A percentile compares a stretch with the other conserved stretches of the same genome.
phyloP scores from a whole-genome alignment of 2,113 vertebrate genomes.

The Beaufortia kweichowensis region DNA sequence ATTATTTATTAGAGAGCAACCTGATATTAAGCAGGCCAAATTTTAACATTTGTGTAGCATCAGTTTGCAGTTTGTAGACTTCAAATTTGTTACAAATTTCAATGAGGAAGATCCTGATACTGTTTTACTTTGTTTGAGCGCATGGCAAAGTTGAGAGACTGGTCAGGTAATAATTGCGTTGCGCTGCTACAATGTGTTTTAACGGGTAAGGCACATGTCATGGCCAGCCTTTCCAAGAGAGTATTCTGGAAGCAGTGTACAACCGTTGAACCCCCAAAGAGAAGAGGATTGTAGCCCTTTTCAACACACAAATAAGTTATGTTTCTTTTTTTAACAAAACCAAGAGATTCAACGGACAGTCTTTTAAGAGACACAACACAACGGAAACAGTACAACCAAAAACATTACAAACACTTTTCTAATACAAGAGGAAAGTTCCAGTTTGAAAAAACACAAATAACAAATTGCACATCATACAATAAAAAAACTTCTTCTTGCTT shows the following conservation, averaged over 20 bases:
- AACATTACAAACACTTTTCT: constrained; percentile 69
- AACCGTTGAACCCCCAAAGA: constrained; percentile 94
- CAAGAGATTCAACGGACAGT: constrained; percentile 70
- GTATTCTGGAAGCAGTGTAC: constrained; percentile 97
- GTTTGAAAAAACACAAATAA: constrained; percentile 67
- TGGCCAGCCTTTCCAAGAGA: too few species aligned
- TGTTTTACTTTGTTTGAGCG: too few species aligned
- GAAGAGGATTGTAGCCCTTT: constrained; percentile 93
- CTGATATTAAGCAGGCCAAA: too few species aligned
- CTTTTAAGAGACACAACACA: constrained; percentile 52
- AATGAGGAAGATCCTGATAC: too few species aligned
- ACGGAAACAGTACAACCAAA: constrained; percentile 64
- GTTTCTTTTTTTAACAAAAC: constrained; percentile 73
- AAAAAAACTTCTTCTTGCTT: constrained; percentile 28
- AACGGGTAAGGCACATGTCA: too few species aligned
- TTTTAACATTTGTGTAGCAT: too few species aligned
- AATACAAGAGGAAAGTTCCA: constrained; percentile 61
- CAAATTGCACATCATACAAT: constrained; percentile 41
- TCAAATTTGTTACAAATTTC: too few species aligned
- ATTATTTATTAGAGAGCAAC: too few species aligned
- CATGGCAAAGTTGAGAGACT: too few species aligned
- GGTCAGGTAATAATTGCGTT: too few species aligned
- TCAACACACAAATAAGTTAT: constrained; percentile 82
- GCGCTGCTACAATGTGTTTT: too few species aligned
- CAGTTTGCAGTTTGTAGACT: too few species aligned